Evolutionary conservation across 2,888 invertebrate genomes (phyloP).

Genomic region (Polietes domitor): DNA sequence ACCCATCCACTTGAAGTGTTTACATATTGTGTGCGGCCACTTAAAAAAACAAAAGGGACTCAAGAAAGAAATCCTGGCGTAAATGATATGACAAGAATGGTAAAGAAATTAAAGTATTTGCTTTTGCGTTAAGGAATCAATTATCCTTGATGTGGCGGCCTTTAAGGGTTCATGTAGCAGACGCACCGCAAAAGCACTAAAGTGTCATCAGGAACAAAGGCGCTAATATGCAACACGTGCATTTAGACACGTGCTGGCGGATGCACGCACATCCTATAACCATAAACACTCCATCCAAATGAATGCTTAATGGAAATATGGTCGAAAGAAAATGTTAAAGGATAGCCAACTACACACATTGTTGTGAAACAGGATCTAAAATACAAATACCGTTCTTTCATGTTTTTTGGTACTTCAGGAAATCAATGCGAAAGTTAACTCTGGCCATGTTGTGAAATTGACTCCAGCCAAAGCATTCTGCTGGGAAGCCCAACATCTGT

Average conservation of each 20-base stretch:
- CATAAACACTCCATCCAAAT: slow-evolving; percentile 5
- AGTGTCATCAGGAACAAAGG: slow-evolving; percentile 41
- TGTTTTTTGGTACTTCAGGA: too few species aligned
- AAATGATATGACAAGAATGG: neutral
- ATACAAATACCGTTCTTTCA: neutral
- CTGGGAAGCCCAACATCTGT: slow-evolving; percentile 59
- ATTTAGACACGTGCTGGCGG: slow-evolving; percentile 65
- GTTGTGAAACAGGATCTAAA: neutral
- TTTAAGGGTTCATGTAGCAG: slow-evolving; percentile 31
- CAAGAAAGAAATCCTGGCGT: slow-evolving; percentile 15
- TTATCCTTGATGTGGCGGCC: slow-evolving; percentile 53
- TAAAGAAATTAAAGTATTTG: neutral
- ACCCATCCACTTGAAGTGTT: slow-evolving; percentile 18
- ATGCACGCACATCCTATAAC: slow-evolving; percentile 37
- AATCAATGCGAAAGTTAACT: slow-evolving; percentile 39
- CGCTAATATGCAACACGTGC: slow-evolving; percentile 68
- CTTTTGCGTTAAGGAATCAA: slow-evolving; percentile 41
- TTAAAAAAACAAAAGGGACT: slow-evolving; percentile 4
- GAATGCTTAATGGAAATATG: neutral
- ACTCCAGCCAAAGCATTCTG: slow-evolving; percentile 24
- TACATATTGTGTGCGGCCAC: slow-evolving; percentile 45
- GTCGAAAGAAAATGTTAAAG: neutral
- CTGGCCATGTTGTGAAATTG: slow-evolving; percentile 54
- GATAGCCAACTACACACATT: neutral
- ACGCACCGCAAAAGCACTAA: slow-evolving; percentile 30